Base-by-base conservation (phyloP, 1,140 invertebrate species). In the Archivesica marissinica region DNA sequence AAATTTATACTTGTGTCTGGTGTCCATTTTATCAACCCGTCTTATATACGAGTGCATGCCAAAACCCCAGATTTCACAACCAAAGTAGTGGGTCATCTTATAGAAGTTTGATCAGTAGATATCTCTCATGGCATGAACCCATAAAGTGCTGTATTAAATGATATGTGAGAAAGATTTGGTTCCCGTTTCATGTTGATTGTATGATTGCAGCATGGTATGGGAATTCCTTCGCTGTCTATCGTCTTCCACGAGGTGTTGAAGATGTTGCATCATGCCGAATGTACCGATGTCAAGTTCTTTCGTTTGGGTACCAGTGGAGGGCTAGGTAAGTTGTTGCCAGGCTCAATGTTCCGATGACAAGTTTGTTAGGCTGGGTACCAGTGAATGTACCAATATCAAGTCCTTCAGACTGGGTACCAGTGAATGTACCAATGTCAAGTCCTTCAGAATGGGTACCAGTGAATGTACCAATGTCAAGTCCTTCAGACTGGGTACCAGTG, bases 181-280 rank as follows among this genome's bases (percentile, higher is more conserved):
- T 47, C 44, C 17, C 17, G 44, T 17, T 9, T 47, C 17, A 47
- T 47, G 7, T 17, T 9, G 44, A 9, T 17, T 47, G 44, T 47
- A 17, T 47, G 44, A 47, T 47, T 47, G 44, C 93, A 97, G 96
- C 98, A 99, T 92, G 98, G 98, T 86, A 99, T 99, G 97, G 98
- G 98, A n/a, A 97, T 97, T 75, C 97, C 98, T 44, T 99, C 98
- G 0, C 95, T 99, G 38, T 97, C 97, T 15, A 99, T 99, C 87
- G 94, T 99, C n/a, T 95, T 99, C 6, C 97, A 99, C 93, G 98
- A 99, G 94, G 94, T 98, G n/a, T 97, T 99, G 90, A 99, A 99
- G 93, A 94, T 99, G 86, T 97, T 99, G 96, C 97, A 98, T 92
- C 97, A 99, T 94, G 97, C 98, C 50, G 88, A 88, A 0, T 97